These are phyloP conservation scores for Pseudochromis fuscus DNA, from an alignment of 2,797 vertebrate species.

Conservation along the genomic window DNA sequence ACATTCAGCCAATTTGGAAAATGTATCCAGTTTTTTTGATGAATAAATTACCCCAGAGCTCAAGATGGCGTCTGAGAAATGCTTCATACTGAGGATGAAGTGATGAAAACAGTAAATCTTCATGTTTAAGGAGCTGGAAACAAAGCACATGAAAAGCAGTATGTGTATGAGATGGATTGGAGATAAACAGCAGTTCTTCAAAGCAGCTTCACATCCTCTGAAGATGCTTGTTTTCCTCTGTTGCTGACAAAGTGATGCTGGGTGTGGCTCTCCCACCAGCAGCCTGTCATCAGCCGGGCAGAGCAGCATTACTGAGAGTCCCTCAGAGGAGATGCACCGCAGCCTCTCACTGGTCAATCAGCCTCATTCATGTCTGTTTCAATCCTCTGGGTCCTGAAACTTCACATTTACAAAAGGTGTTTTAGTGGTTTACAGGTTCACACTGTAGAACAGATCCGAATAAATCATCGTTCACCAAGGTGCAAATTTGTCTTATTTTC, in stretches of 20 bases:
- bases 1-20: too few species aligned
- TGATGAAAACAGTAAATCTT: not conserved
- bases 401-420: too few species aligned
- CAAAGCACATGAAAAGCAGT: not conserved
- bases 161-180: not conserved
- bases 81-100: not conserved
- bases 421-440: too few species aligned
- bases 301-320: constrained; percentile 16
- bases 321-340: constrained; percentile 19
- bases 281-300: constrained; percentile 37
- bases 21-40: too few species aligned
- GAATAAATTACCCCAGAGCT: not conserved
- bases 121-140: not conserved
- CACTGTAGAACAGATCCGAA: too few species aligned
- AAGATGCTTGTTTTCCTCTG: constrained; percentile 27
- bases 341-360: constrained; percentile 7
- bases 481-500: too few species aligned
- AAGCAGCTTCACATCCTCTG: constrained; percentile 48
- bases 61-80: not conserved
- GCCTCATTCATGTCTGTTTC: not conserved
- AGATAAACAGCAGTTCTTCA: not conserved
- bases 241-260: constrained; percentile 35
- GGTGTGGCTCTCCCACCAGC: constrained; percentile 53
- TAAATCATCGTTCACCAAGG: too few species aligned
- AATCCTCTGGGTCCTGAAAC: too few species aligned